Base-by-base conservation (phyloP, 2,888 invertebrate species). In the Cryptocephalus moraei region DNA sequence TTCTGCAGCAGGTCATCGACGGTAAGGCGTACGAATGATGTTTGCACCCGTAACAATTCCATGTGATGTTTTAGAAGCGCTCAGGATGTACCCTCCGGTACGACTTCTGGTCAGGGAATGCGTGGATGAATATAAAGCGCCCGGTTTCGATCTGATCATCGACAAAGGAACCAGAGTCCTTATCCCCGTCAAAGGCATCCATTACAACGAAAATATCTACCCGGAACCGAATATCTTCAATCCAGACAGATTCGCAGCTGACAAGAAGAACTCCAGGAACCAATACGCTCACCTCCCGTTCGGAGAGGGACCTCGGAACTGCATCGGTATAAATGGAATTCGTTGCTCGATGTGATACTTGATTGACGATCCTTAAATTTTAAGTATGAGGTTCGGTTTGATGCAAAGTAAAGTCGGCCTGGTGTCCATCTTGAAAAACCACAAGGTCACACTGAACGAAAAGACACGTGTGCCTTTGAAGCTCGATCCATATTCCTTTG, bases 331-430 rank as follows among this genome's bases (percentile, higher is more conserved):
- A 45, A 22, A 22, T 22, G 6, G 6, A 22, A 22, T 22, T 22
- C 6, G 22, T 22, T 22, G 22, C 22, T 22, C 22, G 2, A 22
- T 22, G 6, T 4, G 22, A 22, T 22, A 22, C 6, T 22, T 22
- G 22, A 22, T 22, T 22, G 6, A 4, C 22, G 6, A 6, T 22
- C 3, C 22, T 2, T 22, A 22, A 4, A 6, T 57, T 59, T 36
- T 32, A 66, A 65, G 66, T 34, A 45, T 57, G 34, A 56, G 65
- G 33, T 63, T 66, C 50, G 67, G 64, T 9, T 39, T 62, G 13
- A 56, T 67, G 60, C 64, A 66, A 49, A 56, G 62, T 0, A 65
- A 65, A 52, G 57, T 66, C 6, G 66, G 62, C 10, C 46, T 67
- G 11, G 47, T 55, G 0, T 55, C 54, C 9, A 47, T 65, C 13